phyloP scores from a whole-genome alignment of 2,888 invertebrate species.

The Onthophagus sagittarius region DNA sequence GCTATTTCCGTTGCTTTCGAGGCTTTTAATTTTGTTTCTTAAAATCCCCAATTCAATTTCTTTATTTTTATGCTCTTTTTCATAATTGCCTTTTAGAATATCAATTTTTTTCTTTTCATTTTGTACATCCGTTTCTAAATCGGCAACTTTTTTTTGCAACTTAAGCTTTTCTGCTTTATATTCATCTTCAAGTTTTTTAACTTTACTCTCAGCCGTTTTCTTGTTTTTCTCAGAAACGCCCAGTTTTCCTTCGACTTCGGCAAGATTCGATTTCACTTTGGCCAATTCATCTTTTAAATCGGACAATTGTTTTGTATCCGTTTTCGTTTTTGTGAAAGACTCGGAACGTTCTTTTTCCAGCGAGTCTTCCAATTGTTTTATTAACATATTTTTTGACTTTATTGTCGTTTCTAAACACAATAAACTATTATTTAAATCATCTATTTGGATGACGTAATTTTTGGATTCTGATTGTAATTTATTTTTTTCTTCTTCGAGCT shows the following conservation, averaged over 20 bases:
- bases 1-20: slow-evolving; percentile 60
- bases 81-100: slow-evolving; percentile 62
- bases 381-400: slow-evolving; percentile 55
- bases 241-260: slow-evolving; percentile 43
- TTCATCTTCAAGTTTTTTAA: slow-evolving; percentile 63
- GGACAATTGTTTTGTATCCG: slow-evolving; percentile 40
- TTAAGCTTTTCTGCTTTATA: slow-evolving; percentile 59
- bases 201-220: slow-evolving; percentile 46
- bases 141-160: slow-evolving; percentile 59
- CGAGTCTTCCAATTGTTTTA: slow-evolving; percentile 53
- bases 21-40: slow-evolving; percentile 66
- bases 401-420: slow-evolving; percentile 33
- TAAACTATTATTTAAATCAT: slow-evolving; percentile 56
- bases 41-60: slow-evolving; percentile 74
- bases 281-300: slow-evolving; percentile 40
- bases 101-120: slow-evolving; percentile 66
- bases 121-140: slow-evolving; percentile 60
- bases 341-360: slow-evolving; percentile 26
- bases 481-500: slow-evolving; percentile 43
- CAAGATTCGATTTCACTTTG: slow-evolving; percentile 36
- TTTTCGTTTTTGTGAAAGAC: slow-evolving; percentile 22
- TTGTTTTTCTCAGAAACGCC: slow-evolving; percentile 39
- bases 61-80: slow-evolving; percentile 72
- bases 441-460: slow-evolving; percentile 56
- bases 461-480: background rate